Conservation (phyloP, 35 echinoderm and acorn worm genomes). For the Stichopus chloronotus region DNA sequence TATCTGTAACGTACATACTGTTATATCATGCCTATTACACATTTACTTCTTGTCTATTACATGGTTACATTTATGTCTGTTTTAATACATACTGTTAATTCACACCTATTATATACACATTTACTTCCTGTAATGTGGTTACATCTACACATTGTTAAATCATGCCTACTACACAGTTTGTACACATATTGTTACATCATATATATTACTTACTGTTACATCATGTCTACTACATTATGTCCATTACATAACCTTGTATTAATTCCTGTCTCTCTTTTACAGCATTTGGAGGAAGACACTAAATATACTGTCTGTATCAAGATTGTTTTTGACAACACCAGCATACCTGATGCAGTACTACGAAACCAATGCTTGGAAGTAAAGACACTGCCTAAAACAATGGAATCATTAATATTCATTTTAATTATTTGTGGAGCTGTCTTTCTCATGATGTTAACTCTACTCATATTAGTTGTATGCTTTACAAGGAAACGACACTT, state of each 20-base stretch:
- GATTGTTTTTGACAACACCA: constrained; percentile 67
- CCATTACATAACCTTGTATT: not conserved
- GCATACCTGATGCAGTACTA: constrained; percentile 66
- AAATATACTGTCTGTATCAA: constrained; percentile 95
- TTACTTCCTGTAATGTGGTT: too few relatives aligned
- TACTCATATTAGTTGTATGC: constrained; percentile 63
- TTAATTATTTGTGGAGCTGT: constrained; percentile 65
- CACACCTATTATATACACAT: too few relatives aligned
- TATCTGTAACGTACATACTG: too few relatives aligned
- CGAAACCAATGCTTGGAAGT: constrained; percentile 90
- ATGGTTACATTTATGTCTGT: too few relatives aligned
- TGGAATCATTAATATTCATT: constrained; percentile 52
- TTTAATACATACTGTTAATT: too few relatives aligned
- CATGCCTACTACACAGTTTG: too few relatives aligned
- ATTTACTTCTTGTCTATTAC: too few relatives aligned
- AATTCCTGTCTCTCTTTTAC: not conserved
- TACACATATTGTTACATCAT: too few relatives aligned
- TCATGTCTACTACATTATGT: not conserved
- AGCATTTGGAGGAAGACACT: constrained; percentile 75
- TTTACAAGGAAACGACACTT: constrained; percentile 55
- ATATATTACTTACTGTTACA: not conserved
- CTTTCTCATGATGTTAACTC: constrained; percentile 55
- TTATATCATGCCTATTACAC: too few relatives aligned
- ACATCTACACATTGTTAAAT: too few relatives aligned
- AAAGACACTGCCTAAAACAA: constrained; percentile 52